Percentiles rank a stretch among this genome's conserved stretches.
Evolutionary conservation across 2,113 vertebrate species (phyloP).

Genomic region (Poeciliopsis occidentalis): DNA sequence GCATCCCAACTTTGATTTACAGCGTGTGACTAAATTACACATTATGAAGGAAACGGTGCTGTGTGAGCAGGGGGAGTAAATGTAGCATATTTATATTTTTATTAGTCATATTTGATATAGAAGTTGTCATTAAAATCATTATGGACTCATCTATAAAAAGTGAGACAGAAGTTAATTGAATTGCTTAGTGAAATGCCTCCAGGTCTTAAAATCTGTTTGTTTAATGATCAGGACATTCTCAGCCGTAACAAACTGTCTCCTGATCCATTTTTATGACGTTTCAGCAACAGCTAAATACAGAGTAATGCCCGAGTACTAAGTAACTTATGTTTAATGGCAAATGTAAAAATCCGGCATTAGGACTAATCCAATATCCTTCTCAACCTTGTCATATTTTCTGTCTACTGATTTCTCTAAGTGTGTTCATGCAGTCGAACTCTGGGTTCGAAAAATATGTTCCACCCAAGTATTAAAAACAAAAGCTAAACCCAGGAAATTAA

Average conservation of each 20-base stretch:
- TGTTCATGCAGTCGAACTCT: too few relatives aligned
- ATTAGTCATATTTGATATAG: not conserved
- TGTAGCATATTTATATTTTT: not conserved
- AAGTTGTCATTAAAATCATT: not conserved
- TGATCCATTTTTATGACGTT: not conserved
- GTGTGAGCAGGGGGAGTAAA: not conserved
- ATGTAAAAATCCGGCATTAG: not conserved
- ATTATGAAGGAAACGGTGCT: not conserved
- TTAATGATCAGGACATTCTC: not conserved
- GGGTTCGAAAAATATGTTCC: too few relatives aligned
- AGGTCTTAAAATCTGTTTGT: not conserved
- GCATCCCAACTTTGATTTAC: too few relatives aligned
- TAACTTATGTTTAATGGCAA: not conserved
- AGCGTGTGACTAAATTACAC: not conserved
- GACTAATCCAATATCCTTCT: not conserved
- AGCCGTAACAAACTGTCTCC: not conserved
- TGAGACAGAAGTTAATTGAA: not conserved
- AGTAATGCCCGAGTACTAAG: not conserved
- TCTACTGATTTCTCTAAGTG: not conserved
- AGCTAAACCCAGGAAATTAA: not conserved
- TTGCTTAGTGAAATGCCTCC: not conserved
- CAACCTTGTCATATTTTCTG: not conserved
- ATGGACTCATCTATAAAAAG: not conserved
- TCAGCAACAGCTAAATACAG: not conserved
- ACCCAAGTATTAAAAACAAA: too few relatives aligned